A percentile compares a stretch with the other conserved stretches of the same genome.
These are phyloP conservation scores for Hydrochoerus hydrochaeris DNA, from an alignment of 2,113 vertebrate species.

Conservation along the genomic window DNA sequence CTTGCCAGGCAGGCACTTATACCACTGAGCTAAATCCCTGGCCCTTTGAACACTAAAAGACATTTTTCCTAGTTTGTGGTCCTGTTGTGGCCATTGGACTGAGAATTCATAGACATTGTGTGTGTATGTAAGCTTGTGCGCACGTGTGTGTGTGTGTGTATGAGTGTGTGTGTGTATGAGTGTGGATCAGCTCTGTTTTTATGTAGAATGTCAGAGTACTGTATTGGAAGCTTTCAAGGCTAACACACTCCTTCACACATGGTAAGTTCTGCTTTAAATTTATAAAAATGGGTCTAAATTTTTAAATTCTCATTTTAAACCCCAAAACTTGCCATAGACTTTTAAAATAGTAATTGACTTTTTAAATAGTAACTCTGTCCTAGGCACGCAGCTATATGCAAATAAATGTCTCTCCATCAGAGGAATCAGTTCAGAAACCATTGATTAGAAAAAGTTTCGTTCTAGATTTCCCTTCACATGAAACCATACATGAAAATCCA, in stretches of 20 bases:
- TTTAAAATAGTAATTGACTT: slow-evolving; percentile 11
- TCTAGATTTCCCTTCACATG: neutral
- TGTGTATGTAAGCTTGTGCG: neutral
- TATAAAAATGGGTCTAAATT: neutral
- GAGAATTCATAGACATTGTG: neutral
- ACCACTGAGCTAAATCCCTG: too few relatives aligned
- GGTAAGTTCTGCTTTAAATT: neutral
- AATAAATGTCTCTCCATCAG: neutral
- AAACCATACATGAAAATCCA: neutral
- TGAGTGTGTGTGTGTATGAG: too few relatives aligned
- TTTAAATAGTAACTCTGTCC: neutral
- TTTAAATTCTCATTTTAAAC: slow-evolving; percentile 51
- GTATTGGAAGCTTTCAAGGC: neutral
- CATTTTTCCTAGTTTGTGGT: neutral
- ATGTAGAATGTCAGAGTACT: neutral
- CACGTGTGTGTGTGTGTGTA: neutral
- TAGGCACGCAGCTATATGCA: neutral
- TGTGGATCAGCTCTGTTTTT: neutral
- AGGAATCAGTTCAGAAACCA: neutral
- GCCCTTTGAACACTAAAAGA: neutral
- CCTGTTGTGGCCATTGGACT: neutral
- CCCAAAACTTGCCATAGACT: neutral
- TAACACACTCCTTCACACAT: neutral
- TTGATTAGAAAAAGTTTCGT: neutral
- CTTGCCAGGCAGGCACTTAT: too few relatives aligned